A percentile compares a stretch with the other conserved stretches of the same genome.
phyloP scores from a whole-genome alignment of 2,888 invertebrate genomes.

The Euproctis similis region DNA sequence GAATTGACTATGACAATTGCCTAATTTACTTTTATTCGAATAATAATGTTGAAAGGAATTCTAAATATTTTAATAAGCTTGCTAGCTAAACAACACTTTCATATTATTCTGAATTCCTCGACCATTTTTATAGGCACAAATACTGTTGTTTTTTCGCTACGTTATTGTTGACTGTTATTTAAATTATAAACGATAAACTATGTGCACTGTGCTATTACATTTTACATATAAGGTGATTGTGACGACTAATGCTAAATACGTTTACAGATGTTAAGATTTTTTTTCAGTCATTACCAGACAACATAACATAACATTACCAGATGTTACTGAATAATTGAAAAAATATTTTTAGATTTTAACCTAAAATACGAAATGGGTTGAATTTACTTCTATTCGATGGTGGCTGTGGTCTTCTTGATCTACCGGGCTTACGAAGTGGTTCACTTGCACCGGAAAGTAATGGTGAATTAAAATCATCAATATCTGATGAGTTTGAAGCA shows the following conservation, averaged over 20 bases:
- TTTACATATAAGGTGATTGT: conserved; percentile 35
- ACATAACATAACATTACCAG: too few relatives aligned
- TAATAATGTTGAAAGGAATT: too few relatives aligned
- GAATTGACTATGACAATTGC: conserved; percentile 30
- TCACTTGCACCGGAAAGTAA: conserved; percentile 63
- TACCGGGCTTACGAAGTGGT: conserved; percentile 53
- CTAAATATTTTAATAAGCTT: too few relatives aligned
- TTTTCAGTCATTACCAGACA: conserved; percentile 46
- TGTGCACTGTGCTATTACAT: conserved; percentile 66
- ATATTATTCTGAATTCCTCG: too few relatives aligned
- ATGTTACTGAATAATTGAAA: conserved; percentile 28
- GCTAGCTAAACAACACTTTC: too few relatives aligned
- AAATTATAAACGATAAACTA: conserved; percentile 39
- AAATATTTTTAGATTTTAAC: conserved; percentile 33
- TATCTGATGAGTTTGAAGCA: conserved; percentile 33
- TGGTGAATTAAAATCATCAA: conserved; percentile 60
- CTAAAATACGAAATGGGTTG: conserved; percentile 68
- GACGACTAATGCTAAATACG: conserved; percentile 38
- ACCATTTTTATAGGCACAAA: too few relatives aligned
- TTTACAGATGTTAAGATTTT: conserved; percentile 29
- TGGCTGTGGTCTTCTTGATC: conserved; percentile 54
- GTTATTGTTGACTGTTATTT: too few relatives aligned
- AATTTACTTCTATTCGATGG: conserved; percentile 59
- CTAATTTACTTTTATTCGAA: too few relatives aligned
- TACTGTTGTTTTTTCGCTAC: too few relatives aligned